These are phyloP conservation scores for Netta rufina DNA, from an alignment of 2,797 vertebrate species.

Conservation along the genomic window DNA sequence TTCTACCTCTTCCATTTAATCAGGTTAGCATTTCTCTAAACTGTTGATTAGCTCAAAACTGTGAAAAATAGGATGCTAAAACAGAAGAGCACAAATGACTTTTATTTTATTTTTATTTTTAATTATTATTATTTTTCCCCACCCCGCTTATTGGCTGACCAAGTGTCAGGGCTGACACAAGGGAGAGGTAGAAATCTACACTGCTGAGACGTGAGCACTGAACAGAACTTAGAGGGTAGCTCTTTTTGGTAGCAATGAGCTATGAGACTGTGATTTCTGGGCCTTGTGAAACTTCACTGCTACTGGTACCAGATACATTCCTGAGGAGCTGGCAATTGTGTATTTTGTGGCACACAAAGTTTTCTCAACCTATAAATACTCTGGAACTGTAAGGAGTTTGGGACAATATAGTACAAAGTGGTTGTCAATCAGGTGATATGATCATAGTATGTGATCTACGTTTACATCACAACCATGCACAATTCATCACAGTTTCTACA, in stretches of 20 bases:
- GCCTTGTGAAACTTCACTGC: not conserved
- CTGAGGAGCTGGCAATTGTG: not conserved
- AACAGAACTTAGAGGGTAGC: not conserved
- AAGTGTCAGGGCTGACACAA: not conserved
- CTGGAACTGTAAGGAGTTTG: not conserved
- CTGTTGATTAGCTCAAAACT: not conserved
- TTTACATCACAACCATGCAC: not conserved
- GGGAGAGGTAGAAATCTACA: not conserved
- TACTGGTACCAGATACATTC: not conserved
- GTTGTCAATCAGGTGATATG: not conserved
- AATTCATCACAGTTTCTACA: conserved; percentile 9
- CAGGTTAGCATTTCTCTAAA: not conserved
- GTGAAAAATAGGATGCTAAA: not conserved
- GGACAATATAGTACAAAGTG: not conserved
- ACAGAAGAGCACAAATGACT: not conserved
- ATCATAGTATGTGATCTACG: not conserved
- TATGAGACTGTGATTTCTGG: not conserved
- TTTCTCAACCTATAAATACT: not conserved
- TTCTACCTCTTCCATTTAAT: not conserved
- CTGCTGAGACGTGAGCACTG: not conserved
- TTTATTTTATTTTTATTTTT: too few relatives aligned
- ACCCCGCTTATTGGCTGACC: not conserved
- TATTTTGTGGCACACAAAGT: not conserved
- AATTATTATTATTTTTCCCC: too few relatives aligned
- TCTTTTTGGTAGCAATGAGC: not conserved